A percentile compares a stretch with the other conserved stretches of the same genome.
Conservation (phyloP, 2,888 invertebrate species). For the Synergus laeviventris region DNA sequence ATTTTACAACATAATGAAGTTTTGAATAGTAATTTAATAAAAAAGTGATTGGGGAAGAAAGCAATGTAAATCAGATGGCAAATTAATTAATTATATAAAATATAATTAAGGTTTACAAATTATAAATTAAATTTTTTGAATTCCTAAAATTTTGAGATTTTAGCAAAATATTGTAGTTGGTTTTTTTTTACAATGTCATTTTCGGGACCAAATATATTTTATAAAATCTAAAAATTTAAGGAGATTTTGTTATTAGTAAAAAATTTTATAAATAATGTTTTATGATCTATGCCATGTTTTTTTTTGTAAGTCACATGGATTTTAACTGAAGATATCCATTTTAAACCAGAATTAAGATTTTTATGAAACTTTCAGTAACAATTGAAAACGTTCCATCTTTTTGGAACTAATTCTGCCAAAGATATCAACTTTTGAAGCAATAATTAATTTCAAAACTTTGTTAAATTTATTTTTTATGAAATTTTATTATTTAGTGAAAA, state of each 20-base stretch:
- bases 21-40: neutral
- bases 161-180: constrained; percentile 3
- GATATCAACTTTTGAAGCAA: neutral
- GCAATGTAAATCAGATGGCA: constrained; percentile 8
- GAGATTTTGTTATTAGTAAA: neutral
- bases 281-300: neutral
- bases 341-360: neutral
- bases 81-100: no score
- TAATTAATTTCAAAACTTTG: neutral
- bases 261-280: neutral
- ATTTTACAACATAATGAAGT: neutral
- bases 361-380: neutral
- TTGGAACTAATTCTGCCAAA: neutral
- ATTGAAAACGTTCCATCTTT: neutral
- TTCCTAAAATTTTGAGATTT: neutral
- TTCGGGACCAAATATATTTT: constrained; percentile 28
- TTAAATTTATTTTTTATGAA: neutral
- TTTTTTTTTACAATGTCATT: constrained; percentile 18
- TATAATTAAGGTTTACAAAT: neutral
- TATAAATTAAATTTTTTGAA: neutral
- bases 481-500: neutral
- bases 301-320: neutral
- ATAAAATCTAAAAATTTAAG: neutral
- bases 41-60: constrained; percentile 10
- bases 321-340: neutral